Base-by-base conservation (phyloP, 2,113 vertebrate genomes). In the Trochalopteron elliotii region DNA sequence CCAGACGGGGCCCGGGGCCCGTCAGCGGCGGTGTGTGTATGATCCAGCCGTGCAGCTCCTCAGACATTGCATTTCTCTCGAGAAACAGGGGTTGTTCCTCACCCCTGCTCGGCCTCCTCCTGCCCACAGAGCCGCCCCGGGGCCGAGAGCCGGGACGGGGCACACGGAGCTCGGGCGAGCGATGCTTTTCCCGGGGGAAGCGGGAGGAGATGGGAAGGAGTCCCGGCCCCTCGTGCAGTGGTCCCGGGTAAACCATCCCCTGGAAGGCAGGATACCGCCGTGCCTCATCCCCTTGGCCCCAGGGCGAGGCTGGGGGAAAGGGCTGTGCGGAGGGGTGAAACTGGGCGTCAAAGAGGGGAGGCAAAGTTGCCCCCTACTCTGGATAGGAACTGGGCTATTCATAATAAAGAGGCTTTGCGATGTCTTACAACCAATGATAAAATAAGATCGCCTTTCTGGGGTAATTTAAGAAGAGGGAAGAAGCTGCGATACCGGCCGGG, bases 401-500 rank as follows among this genome's bases (percentile, higher is more conserved):
- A 18, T 72, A 90, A 70, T 39, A 83, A 65, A 49, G n/a, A 22
- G 20, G 23, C 55, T 89, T 94, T 61, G 52, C 9, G 15, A 61
- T 50, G 45, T 37, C 42, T 86, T 57, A 61, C 25, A n/a, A 68
- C 12, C 37, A 57, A 33, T 8, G 31, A 45, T 52, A 80, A 86
- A 89, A 77, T 15, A 16, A 90, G 45, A 40, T 45, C 12, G 22
- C 37, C 37, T 86, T 74, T 70, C 64, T 55, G 80, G 55, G 60
- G 77, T 96, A 89, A 89, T 92, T 81, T 74, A 77, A 95, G 79
- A 42, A 70, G 71, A 45, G 13, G n/a, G 28, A 79, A 55, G 27
- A 60, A 27, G 47, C 39, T 60, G 57, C 39, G 3, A 44, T 37
- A 67, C 31, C 6, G 12, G 28, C 17, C 15, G 4, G 28, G 64